Evolutionary conservation across 1,140 invertebrate genomes (phyloP), one percentile per base, ranked within the genome.

Genomic region (Lordiphosa stackelbergi): DNA sequence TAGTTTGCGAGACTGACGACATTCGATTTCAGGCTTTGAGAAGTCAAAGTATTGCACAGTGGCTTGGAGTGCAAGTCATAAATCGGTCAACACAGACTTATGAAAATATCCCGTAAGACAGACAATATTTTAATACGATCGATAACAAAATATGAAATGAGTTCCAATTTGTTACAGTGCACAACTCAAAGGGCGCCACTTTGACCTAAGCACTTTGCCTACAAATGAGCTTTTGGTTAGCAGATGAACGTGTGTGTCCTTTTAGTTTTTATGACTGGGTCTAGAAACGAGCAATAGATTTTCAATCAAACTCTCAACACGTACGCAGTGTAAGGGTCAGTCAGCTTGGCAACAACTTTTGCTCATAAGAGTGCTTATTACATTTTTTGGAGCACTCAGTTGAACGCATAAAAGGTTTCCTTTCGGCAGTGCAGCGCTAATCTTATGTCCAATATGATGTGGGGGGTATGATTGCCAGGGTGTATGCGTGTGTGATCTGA

Each of bases 361-460:
- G 48, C 40, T 51, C 55, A 68, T 81, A 81, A 81, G 54, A 81
- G 71, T 45, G 53, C 74, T 74, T 70, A 79, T 74, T 68, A 68
- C 43, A 47, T 55, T 52, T 31, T 28, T 34, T 9, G 13, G 12
- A 19, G 13, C 31, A 35, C 37, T 36, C 38, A 34, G 28, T 22
- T 40, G 10, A 36, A 42, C 13, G 42, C 59, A 63, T 49, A 47
- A 63, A 59, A 57, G 53, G 37, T 31, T 57, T 53, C 34, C 11
- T 9, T 53, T 42, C 24, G 22, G 31, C 37, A 37, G 13, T 62
- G 12, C 42, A 47, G 31, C 53, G 34, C 51, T 73, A 73, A 64
- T 63, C 58, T 56, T 36, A 37, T 48, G 45, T 35, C 22, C 48
- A 34, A 47, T 51, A 60, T 34, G 54, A 42, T 28, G 41, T 35